A percentile compares a stretch with the other conserved stretches of the same genome.
These are phyloP conservation scores for Eonycteris spelaea DNA, from an alignment of 2,113 vertebrate genomes.

Conservation along the genomic window DNA sequence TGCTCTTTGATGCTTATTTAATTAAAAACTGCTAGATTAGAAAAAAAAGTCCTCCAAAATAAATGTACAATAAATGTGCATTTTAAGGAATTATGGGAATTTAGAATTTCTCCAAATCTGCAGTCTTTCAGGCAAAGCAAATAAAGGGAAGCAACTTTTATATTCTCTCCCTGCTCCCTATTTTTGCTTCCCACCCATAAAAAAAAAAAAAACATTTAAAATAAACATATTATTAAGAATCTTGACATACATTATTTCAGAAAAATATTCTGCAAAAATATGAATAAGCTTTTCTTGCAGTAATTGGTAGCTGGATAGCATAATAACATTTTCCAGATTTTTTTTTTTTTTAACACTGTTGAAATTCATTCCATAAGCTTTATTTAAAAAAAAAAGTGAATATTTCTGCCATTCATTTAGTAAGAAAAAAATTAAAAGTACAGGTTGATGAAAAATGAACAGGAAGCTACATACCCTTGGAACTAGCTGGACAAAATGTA, in stretches of 20 bases:
- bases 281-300: neutral
- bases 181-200: neutral
- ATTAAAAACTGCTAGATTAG: neutral
- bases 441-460: neutral
- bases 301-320: neutral
- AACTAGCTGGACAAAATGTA: neutral
- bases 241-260: neutral
- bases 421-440: neutral
- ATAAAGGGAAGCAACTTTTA: neutral
- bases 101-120: neutral
- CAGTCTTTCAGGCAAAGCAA: neutral
- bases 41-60: neutral
- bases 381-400: neutral
- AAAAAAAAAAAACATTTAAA: neutral
- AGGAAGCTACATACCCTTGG: neutral
- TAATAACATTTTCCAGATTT: neutral
- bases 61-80: constrained; percentile 12
- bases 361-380: neutral
- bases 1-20: neutral
- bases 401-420: neutral
- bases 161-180: neutral
- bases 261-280: neutral
- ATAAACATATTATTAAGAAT: neutral
- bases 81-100: neutral
- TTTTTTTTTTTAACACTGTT: neutral